phyloP scores from a whole-genome alignment of 1,140 invertebrate genomes.

The Bombyx mandarina region DNA sequence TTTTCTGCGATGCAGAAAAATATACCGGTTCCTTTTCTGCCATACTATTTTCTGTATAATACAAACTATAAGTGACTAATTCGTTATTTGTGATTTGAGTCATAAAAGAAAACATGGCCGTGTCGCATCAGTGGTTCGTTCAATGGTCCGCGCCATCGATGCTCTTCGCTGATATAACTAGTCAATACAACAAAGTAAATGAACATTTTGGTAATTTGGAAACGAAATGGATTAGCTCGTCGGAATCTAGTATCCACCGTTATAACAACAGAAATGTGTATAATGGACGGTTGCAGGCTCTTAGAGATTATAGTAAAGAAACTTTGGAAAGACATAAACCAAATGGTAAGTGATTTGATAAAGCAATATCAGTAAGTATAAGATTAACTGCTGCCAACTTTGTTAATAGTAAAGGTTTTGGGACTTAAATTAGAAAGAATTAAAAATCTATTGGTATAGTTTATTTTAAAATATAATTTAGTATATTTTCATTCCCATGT shows the following conservation, averaged over 20 bases:
- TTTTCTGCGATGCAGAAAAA: constrained; percentile 18
- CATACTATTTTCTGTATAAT: neutral
- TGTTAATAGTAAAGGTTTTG: too few relatives aligned
- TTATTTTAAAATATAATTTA: too few relatives aligned
- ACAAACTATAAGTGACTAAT: neutral
- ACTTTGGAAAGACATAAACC: neutral
- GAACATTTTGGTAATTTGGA: constrained; percentile 25
- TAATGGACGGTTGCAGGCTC: neutral
- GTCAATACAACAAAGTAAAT: constrained; percentile 36
- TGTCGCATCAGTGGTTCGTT: constrained; percentile 63
- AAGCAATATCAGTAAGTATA: too few relatives aligned
- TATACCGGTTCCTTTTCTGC: neutral
- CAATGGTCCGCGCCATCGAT: constrained; percentile 53
- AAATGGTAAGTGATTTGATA: constrained; percentile 2
- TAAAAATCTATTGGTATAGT: too few relatives aligned
- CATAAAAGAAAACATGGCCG: constrained; percentile 26
- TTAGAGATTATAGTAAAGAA: neutral
- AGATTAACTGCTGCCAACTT: too few relatives aligned
- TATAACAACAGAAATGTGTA: neutral
- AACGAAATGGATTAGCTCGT: constrained; percentile 17
- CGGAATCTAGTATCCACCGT: neutral
- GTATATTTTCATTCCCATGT: too few relatives aligned
- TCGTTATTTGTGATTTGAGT: constrained; percentile 12
- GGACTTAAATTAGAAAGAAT: too few relatives aligned
- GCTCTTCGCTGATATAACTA: constrained; percentile 45